Evolutionary conservation across 2,113 vertebrate genomes (phyloP), one percentile per base, ranked within the genome.

Genomic region (Calonectris borealis): DNA sequence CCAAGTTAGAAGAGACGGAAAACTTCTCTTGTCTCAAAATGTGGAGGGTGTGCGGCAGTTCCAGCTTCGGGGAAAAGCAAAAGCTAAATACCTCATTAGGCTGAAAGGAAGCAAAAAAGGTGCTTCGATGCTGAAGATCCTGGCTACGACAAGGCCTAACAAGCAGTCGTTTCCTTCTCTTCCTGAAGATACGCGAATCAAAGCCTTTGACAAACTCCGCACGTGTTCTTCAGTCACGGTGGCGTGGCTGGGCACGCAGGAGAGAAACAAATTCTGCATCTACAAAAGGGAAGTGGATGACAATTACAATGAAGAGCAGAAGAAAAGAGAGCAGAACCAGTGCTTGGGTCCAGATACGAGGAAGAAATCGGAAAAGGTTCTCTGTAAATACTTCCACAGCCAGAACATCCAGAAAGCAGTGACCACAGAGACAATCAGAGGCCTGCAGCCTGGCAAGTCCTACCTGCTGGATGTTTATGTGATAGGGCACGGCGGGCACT

Each of bases 321-420:
- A 99, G 86, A 99, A 97, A 73, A 98, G 99, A 61, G 99, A 99
- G 87, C 99, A 99, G 94, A 99, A 99, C 97, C 99, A 99, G 71
- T 99, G 99, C 65, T 97, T 99, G 22, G 99, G 99, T 20, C 99
- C 99, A 4, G 99, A 99, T 48, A 98, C 97, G 0, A 98, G 99
- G 92, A 98, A 99, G 98, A 99, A 99, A 96, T 99, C 98, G 0
- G 99, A 99, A 84, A 99, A 99, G 93, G 99, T 99, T 88, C 98
- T 99, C 91, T 99, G 99, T 98, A 99, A 99, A 97, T 99, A 99
- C 82, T 99, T 99, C 98, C 99, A 99, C 96, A 99, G 99, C 95
- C 99, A 99, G 62, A 99, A 99, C 95, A 99, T 99, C 78, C 99
- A 99, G 97, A 99, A 99, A 93, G 99, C 99, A 48, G 99, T 99